Base-by-base conservation (phyloP, 1,140 invertebrate genomes). In the Cydia splendana region DNA sequence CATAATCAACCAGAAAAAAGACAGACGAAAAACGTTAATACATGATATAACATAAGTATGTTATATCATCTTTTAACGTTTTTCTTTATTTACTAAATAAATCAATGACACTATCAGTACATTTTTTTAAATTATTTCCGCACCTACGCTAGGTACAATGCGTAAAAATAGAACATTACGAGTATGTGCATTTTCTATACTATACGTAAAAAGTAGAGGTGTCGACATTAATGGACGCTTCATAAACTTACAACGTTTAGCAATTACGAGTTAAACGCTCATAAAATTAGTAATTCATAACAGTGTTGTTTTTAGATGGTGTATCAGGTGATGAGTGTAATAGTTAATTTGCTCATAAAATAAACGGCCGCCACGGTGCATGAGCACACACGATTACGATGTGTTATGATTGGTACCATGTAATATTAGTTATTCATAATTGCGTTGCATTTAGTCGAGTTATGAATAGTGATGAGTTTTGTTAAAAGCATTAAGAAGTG, bases 261-360 rank as follows among this genome's bases (percentile, higher is more conserved):
- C 67, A 71, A 87, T 88, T 88, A 87, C 80, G 65, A 77, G 82
- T 79, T 85, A 84, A 87, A 78, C 79, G 76, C 80, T 86, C 83
- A 81, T 88, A 88, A 89, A 89, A 88, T 86, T 89, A 86, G 83
- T 88, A 86, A 90, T 92, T 91, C 88, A 88, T 88, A 87, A 85
- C 80, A 83, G 77, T 86, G 86, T 89, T 89, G 86, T 90, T 87
- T 88, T 87, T 88, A 91, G 90, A 90, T 88, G 83, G 85, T 80
- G 78, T 90, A 91, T 91, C 88, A 76, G 57, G 76, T 80, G 79
- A 76, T 80, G 78, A 78, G 81, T 78, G 80, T 89, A 87, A 87
- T 87, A 87, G 88, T 85, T 90, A 88, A 91, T 88, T 90, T 87
- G 87, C 87, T 87, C 85, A 87, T 89, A 87, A 90, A 89, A 79